Conservation (phyloP, 2,113 vertebrate genomes). For the Gavialis gangeticus region DNA sequence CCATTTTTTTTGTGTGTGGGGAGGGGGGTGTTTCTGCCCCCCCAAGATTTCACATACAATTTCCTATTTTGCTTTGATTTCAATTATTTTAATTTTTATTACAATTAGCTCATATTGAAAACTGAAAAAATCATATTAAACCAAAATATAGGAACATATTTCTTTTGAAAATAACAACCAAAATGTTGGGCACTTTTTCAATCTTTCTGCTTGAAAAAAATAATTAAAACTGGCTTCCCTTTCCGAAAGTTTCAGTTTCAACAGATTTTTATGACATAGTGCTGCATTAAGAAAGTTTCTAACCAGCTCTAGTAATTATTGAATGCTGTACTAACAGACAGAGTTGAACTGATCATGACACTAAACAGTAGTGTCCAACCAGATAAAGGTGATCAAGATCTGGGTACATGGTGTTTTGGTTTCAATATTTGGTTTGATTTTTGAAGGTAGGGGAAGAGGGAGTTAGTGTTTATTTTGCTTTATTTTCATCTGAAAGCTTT, state of each 20-base stretch:
- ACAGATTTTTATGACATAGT: no score
- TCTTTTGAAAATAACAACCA: no score
- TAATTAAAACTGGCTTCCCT: neutral
- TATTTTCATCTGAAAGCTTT: neutral
- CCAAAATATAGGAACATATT: neutral
- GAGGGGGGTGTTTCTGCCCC: no score
- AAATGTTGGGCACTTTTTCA: no score
- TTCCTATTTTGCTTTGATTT: neutral
- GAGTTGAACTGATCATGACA: neutral
- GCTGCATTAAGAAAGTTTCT: no score
- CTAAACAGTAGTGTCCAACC: neutral
- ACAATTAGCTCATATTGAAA: neutral
- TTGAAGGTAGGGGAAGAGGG: no score
- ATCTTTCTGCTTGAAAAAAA: neutral
- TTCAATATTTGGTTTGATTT: no score
- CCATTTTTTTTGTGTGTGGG: no score
- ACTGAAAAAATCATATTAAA: rapidly evolving
- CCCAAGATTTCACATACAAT: no score
- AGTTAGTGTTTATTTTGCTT: no score
- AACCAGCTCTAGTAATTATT: neutral
- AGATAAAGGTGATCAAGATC: neutral
- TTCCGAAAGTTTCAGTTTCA: neutral
- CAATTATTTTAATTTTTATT: neutral
- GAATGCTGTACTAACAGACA: neutral
- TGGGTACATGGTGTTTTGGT: neutral